Evolutionary conservation across 1,140 invertebrate species (phyloP).

Genomic region (Drosophila kurseongensis): DNA sequence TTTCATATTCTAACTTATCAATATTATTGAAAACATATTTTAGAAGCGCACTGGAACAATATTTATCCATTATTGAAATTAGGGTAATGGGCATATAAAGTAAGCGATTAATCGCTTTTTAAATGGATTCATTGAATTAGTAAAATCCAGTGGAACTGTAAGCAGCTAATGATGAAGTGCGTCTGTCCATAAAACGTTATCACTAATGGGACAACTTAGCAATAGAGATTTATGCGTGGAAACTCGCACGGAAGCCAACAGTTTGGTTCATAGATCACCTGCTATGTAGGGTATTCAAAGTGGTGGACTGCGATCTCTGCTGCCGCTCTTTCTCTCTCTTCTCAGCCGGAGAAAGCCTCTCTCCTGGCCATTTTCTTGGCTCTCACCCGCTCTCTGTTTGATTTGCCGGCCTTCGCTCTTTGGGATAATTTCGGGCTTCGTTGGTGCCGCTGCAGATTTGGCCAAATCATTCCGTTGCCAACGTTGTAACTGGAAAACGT

Average conservation of each 20-base stretch:
- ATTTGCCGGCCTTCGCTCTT: constrained; percentile 28
- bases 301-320: background rate
- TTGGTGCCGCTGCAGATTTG: constrained; percentile 56
- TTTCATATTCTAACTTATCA: too few species aligned
- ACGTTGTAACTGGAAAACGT: constrained; percentile 73
- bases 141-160: constrained; percentile 2
- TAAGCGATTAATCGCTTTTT: constrained; percentile 9
- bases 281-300: constrained; percentile 17
- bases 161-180: constrained; percentile 19
- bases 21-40: too few species aligned
- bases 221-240: constrained; percentile 22
- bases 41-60: background rate
- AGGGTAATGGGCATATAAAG: constrained; percentile 19
- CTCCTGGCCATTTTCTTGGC: constrained; percentile 17
- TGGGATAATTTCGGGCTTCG: constrained; percentile 56
- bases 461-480: constrained; percentile 74
- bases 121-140: background rate
- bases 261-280: constrained; percentile 5
- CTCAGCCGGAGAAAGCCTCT: constrained; percentile 40
- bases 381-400: constrained; percentile 3
- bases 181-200: background rate
- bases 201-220: constrained; percentile 13
- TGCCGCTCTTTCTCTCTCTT: background rate
- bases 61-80: background rate
- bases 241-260: constrained; percentile 20